These are phyloP conservation scores for Stenchaetothrips biformis DNA, from an alignment of 2,888 invertebrate species.

Conservation along the genomic window DNA sequence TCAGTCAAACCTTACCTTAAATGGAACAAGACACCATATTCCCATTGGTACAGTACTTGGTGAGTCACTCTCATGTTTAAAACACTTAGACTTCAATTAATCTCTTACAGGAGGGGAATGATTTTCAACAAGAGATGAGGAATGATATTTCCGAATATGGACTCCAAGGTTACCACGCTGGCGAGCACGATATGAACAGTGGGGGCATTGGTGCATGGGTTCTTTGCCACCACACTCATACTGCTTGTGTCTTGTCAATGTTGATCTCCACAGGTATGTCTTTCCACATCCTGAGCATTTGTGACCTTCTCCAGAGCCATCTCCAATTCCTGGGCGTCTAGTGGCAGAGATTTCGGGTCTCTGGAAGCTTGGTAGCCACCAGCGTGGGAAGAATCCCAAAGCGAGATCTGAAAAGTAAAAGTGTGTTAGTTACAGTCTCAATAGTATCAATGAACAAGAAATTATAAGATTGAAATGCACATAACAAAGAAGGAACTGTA, in stretches of 20 bases:
- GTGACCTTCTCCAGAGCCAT: constrained; percentile 7
- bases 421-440: constrained; percentile 26
- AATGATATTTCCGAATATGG: constrained; percentile 60
- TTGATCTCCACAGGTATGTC: constrained; percentile 59
- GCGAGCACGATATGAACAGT: constrained; percentile 72
- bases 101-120: constrained; percentile 1
- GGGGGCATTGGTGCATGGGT: constrained; percentile 73
- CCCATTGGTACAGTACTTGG: too few relatives aligned
- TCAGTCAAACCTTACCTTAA: too few relatives aligned
- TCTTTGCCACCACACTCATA: constrained; percentile 55
- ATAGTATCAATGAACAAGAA: neutral
- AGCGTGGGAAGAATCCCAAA: neutral
- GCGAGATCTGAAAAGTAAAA: constrained; percentile 27
- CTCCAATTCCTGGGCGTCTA: constrained; percentile 2
- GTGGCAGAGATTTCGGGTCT: neutral
- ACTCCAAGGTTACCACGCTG: constrained; percentile 78
- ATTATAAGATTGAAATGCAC: neutral
- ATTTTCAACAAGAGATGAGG: constrained; percentile 27
- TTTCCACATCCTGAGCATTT: constrained; percentile 58
- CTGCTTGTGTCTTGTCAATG: constrained; percentile 50
- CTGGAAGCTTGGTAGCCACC: constrained; percentile 7
- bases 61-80: too few relatives aligned
- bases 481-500: neutral
- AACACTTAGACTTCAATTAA: neutral
- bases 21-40: too few relatives aligned